Evolutionary conservation across 2,113 vertebrate species (phyloP), one percentile per base, ranked within the genome.

Genomic region (Accipiter cooperii): DNA sequence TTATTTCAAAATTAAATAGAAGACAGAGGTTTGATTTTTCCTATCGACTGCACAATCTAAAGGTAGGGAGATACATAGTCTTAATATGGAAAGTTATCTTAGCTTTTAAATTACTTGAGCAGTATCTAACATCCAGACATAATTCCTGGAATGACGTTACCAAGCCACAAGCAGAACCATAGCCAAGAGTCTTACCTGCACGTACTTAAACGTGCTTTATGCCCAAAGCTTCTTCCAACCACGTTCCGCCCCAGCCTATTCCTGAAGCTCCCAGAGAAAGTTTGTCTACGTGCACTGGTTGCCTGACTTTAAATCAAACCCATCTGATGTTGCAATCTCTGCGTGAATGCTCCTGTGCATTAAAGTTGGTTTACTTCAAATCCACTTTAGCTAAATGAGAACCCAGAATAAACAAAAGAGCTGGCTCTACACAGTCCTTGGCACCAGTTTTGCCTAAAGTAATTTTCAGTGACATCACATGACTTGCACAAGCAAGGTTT

Each of bases 181-280:
- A 75, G 61, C 76, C 63, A 71, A 51, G 47, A 73, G 12, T 71
- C 69, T 71, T 58, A 44, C 44, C 61, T 76, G 71, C 47, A 60
- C 0, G 0, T 28, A 51, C n/a, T 63, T 46, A 65, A 51, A 65
- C 36, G 46, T 1, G 4, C 34, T 66, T 66, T 1, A 4, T 25
- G 26, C 19, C 71, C 49, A 58, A 47, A 76, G 44, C 28, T 73
- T 80, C 31, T 68, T 71, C 44, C 44, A 80, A 26, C 7, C 54
- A 13, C 24, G 33, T 60, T 63, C 66, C 31, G 69, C 44, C 13
- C 5, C 20, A 55, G 44, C 19, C 44, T 68, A 18, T 60, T 51
- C 31, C 54, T 80, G 69, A 77, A 81, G 52, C 17, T 91, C 51
- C 63, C 65, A 70, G 40, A 69, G 31, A 47, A 88, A 42, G 12